Percentiles rank a stretch among this genome's conserved stretches.
Evolutionary conservation across 2,888 invertebrate species (phyloP).

Genomic region (Drosophila fulvimacula): DNA sequence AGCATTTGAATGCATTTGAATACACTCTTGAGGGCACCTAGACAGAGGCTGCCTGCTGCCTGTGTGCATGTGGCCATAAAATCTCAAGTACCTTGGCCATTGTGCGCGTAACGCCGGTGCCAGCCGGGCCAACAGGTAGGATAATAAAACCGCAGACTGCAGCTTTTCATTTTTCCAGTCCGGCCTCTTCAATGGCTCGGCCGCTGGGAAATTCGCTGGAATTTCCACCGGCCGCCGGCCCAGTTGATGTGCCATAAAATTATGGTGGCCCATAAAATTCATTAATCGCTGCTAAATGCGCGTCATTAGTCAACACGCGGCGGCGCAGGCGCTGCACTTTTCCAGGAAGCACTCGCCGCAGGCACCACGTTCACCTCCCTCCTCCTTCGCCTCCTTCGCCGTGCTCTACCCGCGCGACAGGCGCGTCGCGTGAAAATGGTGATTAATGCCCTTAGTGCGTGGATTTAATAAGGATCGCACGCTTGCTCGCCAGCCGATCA

Average conservation of each 20-base stretch:
- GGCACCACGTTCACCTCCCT: constrained; percentile 46
- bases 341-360: constrained; percentile 68
- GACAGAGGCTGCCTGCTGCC: constrained; percentile 5
- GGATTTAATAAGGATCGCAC: constrained; percentile 75
- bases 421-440: constrained; percentile 76
- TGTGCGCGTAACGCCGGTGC: constrained; percentile 72
- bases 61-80: constrained; percentile 58
- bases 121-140: constrained; percentile 46
- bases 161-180: constrained; percentile 36
- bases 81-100: constrained; percentile 70
- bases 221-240: constrained; percentile 51
- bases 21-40: constrained; percentile 15
- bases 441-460: constrained; percentile 76
- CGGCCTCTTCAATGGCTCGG: constrained; percentile 57
- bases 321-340: constrained; percentile 57
- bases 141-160: constrained; percentile 72
- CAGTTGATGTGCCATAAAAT: constrained; percentile 78
- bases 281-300: constrained; percentile 80
- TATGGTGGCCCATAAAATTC: constrained; percentile 77
- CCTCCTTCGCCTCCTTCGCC: neutral
- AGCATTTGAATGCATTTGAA: constrained; percentile 59
- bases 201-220: constrained; percentile 72
- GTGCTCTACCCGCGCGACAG: constrained; percentile 36
- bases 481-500: constrained; percentile 29
- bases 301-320: constrained; percentile 79